phyloP scores from a whole-genome alignment of 2,888 invertebrate genomes.

The Thereva nobilitata region DNA sequence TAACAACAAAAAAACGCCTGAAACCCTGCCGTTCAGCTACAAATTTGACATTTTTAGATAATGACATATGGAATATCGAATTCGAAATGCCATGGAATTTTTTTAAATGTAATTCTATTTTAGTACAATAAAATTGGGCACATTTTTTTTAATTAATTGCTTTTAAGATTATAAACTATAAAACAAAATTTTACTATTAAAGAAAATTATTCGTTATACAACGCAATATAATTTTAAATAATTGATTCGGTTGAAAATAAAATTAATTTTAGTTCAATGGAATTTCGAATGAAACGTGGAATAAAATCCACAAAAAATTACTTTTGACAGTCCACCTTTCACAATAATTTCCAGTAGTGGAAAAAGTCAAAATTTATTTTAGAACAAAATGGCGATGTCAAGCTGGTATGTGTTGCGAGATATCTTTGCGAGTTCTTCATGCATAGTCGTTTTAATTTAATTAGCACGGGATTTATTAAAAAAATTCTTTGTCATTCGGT shows the following conservation, averaged over 20 bases:
- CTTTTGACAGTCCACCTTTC: conserved; percentile 1
- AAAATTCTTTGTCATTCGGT: conserved; percentile 17
- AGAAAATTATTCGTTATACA: not conserved
- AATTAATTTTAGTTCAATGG: not conserved
- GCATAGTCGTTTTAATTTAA: conserved; percentile 17
- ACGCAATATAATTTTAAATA: not conserved
- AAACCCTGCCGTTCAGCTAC: too few species aligned
- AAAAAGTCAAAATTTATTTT: conserved; percentile 18
- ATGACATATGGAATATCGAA: too few species aligned
- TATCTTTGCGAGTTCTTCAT: not conserved
- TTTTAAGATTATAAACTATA: too few species aligned
- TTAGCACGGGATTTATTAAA: conserved; percentile 1
- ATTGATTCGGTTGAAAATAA: not conserved
- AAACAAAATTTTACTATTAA: not conserved
- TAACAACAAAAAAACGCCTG: conserved; percentile 23
- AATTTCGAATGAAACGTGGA: not conserved
- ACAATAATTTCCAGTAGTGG: conserved; percentile 8
- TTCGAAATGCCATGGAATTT: too few species aligned
- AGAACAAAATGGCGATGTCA: conserved; percentile 40
- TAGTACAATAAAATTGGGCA: too few species aligned
- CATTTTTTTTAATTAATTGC: too few species aligned
- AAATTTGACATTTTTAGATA: too few species aligned
- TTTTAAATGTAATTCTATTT: too few species aligned
- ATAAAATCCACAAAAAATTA: not conserved
- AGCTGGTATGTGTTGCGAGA: conserved; percentile 5